Base-by-base conservation (phyloP, 2,113 vertebrate species). In the Paratilapia polleni region DNA sequence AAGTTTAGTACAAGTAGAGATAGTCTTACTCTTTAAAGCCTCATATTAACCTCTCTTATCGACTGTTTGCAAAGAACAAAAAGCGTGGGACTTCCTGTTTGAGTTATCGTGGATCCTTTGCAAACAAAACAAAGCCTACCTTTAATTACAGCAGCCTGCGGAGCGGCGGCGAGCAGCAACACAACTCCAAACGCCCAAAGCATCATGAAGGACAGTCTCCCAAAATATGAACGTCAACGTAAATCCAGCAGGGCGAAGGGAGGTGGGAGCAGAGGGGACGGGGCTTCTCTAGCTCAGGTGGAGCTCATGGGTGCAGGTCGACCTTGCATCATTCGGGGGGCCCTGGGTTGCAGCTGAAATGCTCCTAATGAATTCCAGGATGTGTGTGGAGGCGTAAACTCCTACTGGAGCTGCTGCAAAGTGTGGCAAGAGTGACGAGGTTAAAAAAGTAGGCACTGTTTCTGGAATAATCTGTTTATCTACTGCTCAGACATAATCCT, bases 381-480 rank as follows among this genome's bases (percentile, higher is more conserved):
- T 59, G 78, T 13, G 76, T 38, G 59, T 80, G 60, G 28, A 8
- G 38, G 41, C 2, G 62, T 20, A 22, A 66, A 81, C 57, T 11
- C 24, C 19, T 58, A 58, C n/a, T 17, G 52, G 75, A 89, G 76
- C 59, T 81, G 59, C 47, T 52, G 47, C 68, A 31, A 84, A 93
- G 91, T 92, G 75, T 83, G 95, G 94, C 87, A 93, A 90, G 95
- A 94, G 91, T 96, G 95, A 96, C 83, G 90, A 96, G 94, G 95
- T 96, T 94, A 94, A 94, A 95, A 94, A 93, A 94, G 91, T 92
- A 94, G 91, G 91, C 93, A 93, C 95, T 91, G 94, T 96, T 96
- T 97, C 94, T 91, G 96, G 96, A 96, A 96, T 97, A 97, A 99
- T 97, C 97, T 96, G 93, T 95, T 98, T 97, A 97, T 96, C 96